Percentiles rank a stretch among this genome's conserved stretches.
These are phyloP conservation scores for Cinclus mexicanus DNA, from an alignment of 2,113 vertebrate genomes.

Conservation along the genomic window DNA sequence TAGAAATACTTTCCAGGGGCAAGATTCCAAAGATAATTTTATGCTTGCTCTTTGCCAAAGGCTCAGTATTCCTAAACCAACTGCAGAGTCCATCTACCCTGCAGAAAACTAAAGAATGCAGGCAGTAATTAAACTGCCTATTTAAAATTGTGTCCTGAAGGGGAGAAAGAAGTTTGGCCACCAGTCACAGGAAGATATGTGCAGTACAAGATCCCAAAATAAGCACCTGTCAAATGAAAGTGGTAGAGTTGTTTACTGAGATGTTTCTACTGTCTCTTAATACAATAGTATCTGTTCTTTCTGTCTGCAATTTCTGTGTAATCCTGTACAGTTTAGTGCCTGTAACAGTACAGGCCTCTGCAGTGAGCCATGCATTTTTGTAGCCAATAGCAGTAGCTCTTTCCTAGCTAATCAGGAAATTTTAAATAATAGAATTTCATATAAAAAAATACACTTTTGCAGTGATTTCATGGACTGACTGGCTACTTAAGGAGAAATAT, in stretches of 20 bases:
- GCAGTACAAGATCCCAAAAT: neutral
- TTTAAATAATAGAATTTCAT: neutral
- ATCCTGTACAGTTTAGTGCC: neutral
- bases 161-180: neutral
- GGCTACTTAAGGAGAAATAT: neutral
- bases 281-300: neutral
- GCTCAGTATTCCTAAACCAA: neutral
- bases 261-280: neutral
- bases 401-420: neutral
- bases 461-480: neutral
- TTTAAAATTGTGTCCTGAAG: neutral
- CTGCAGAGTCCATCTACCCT: neutral
- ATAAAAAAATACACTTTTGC: neutral
- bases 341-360: neutral
- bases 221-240: neutral
- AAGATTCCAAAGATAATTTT: constrained; percentile 10
- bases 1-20: neutral
- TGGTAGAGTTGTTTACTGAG: neutral
- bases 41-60: constrained; percentile 8
- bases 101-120: neutral
- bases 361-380: neutral
- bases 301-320: neutral
- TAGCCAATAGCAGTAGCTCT: neutral
- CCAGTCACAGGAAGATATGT: neutral
- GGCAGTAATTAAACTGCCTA: neutral